Evolutionary conservation across 2,113 vertebrate genomes (phyloP).

Genomic region (Labeo catla): DNA sequence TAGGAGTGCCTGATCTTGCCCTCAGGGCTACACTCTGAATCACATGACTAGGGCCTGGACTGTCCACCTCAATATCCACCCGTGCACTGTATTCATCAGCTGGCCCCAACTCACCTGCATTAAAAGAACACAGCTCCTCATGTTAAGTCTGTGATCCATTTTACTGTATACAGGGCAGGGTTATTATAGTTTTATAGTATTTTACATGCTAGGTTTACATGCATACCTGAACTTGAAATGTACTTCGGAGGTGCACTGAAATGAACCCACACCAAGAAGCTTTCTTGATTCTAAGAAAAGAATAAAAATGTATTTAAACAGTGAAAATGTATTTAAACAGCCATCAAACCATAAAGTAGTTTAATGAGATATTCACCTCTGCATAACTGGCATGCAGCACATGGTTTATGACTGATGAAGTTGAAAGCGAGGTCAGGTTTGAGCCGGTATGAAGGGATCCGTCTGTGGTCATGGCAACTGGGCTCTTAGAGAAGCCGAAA

Average conservation of each 20-base stretch:
- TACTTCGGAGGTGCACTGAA: conserved; percentile 88
- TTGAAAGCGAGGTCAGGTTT: conserved; percentile 68
- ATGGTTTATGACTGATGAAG: conserved; percentile 88
- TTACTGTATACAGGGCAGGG: neutral
- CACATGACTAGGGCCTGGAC: conserved; percentile 84
- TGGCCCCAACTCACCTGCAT: conserved; percentile 79
- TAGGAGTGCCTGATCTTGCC: conserved; percentile 86
- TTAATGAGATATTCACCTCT: conserved; percentile 73
- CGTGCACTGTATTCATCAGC: conserved; percentile 87
- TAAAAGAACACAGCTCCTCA: neutral
- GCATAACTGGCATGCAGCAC: conserved; percentile 88
- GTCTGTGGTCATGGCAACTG: conserved; percentile 68
- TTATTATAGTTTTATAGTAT: neutral
- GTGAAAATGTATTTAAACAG: too few species aligned
- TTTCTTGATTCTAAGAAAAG: conserved; percentile 82
- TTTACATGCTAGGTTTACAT: neutral
- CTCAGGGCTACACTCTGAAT: conserved; percentile 84
- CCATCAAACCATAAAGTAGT: neutral
- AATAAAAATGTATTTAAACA: conserved; percentile 36
- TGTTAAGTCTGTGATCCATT: neutral
- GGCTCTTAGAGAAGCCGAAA: conserved; percentile 90
- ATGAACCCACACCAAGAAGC: conserved; percentile 87
- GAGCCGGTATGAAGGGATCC: conserved; percentile 63
- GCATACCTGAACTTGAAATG: conserved; percentile 80
- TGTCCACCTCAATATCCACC: conserved; percentile 92